phyloP scores from a whole-genome alignment of 53 echinoderm and acorn worm genomes.

The Henricia sp. region DNA sequence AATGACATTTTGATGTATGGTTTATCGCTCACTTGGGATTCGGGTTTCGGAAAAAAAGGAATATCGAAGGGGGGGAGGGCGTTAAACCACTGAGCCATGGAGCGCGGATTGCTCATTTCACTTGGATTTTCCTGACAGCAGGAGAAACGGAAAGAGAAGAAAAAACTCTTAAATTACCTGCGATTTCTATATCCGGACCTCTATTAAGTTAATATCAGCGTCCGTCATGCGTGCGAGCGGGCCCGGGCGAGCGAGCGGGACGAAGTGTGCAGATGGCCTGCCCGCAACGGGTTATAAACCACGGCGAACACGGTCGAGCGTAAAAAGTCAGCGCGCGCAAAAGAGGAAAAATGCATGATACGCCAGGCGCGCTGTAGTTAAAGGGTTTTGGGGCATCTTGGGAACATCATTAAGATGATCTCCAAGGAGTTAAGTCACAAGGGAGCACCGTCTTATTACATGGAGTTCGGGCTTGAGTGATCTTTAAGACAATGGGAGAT shows the following conservation, averaged over 20 bases:
- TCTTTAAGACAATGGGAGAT: no score
- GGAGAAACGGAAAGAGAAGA: not conserved
- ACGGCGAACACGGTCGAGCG: conserved; percentile 51
- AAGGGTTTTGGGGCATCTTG: not conserved
- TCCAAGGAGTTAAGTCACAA: conserved; percentile 34
- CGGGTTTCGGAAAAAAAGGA: not conserved
- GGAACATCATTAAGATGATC: conserved; percentile 37
- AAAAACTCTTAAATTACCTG: not conserved
- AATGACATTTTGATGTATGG: conserved; percentile 35
- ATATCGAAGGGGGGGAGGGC: not conserved
- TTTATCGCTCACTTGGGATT: conserved; percentile 43
- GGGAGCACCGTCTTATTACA: no score
- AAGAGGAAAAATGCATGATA: not conserved
- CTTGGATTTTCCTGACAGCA: not conserved
- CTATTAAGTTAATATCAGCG: conserved; percentile 12
- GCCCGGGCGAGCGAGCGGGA: no score
- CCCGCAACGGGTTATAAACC: conserved; percentile 37
- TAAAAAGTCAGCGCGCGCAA: conserved; percentile 16
- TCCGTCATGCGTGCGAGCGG: conserved; percentile 27
- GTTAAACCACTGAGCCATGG: not conserved
- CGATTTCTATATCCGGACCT: not conserved
- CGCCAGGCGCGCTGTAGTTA: not conserved
- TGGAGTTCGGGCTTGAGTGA: no score
- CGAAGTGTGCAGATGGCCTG: conserved; percentile 42
- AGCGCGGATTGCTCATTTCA: conserved; percentile 14